Conservation (phyloP, 2,888 invertebrate species). For the Tanypteryx hageni region DNA sequence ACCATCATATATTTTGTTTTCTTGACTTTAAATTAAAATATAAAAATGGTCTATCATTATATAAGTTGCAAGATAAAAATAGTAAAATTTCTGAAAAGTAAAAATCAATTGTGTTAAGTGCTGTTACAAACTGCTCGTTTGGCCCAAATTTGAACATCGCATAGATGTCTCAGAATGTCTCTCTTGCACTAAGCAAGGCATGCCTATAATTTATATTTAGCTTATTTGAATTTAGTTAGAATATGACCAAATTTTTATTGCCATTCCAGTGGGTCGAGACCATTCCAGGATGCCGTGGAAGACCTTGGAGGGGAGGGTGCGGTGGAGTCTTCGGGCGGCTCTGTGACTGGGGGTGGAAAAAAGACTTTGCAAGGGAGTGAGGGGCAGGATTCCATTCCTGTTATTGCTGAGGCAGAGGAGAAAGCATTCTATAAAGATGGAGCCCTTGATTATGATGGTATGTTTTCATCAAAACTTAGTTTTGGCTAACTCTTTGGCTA, state of each 20-base stretch:
- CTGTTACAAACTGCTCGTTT: too few species aligned
- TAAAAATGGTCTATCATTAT: too few species aligned
- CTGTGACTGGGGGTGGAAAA: constrained; percentile 12
- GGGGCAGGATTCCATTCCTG: not conserved
- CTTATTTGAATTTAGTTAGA: not conserved
- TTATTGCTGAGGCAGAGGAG: not conserved
- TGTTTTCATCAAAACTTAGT: constrained; percentile 68
- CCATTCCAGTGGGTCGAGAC: constrained; percentile 67
- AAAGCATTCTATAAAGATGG: constrained; percentile 80
- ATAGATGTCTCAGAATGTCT: too few species aligned
- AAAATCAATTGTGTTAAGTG: too few species aligned
- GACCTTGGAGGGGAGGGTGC: constrained; percentile 58
- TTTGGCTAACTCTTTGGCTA: not conserved
- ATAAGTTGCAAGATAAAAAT: too few species aligned
- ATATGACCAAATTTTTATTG: not conserved
- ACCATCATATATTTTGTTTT: too few species aligned
- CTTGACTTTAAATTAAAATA: too few species aligned
- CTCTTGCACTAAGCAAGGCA: too few species aligned
- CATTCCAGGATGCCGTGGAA: constrained; percentile 69
- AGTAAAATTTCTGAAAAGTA: too few species aligned
- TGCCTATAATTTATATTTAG: too few species aligned
- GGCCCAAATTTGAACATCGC: too few species aligned
- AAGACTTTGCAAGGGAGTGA: not conserved
- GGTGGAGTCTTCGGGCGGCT: not conserved
- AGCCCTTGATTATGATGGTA: constrained; percentile 88